phyloP scores from a whole-genome alignment of 1,140 invertebrate species.

The Sarcophaga bullata region DNA sequence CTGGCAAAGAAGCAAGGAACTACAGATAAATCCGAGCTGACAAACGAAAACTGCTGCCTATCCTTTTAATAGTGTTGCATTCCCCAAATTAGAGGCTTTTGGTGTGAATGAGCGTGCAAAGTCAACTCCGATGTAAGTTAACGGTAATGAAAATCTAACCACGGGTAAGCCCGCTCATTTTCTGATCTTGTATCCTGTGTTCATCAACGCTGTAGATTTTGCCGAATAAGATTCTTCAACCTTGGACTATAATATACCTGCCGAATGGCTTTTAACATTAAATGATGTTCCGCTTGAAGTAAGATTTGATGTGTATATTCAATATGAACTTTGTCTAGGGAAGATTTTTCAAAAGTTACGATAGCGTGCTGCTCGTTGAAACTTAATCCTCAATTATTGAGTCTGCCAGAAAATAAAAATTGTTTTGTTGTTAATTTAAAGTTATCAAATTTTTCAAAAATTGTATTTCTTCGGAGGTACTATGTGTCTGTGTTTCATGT shows the following conservation, averaged over 20 bases:
- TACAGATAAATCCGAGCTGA: too few relatives aligned
- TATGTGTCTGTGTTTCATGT: not conserved
- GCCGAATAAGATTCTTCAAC: too few relatives aligned
- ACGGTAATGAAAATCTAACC: conserved; percentile 44
- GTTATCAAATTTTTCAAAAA: conserved; percentile 4
- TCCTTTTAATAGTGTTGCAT: not conserved
- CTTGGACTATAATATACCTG: too few relatives aligned
- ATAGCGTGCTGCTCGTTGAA: too few relatives aligned
- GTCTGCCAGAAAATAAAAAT: not conserved
- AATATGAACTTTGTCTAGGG: too few relatives aligned
- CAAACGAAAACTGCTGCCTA: conserved; percentile 13
- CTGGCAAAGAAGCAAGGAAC: too few relatives aligned
- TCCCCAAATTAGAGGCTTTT: not conserved
- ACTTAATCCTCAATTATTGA: too few relatives aligned
- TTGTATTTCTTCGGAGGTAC: not conserved
- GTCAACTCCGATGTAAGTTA: conserved; percentile 48
- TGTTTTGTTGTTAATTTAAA: not conserved
- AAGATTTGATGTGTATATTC: too few relatives aligned
- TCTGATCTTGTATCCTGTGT: not conserved
- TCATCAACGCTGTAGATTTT: not conserved
- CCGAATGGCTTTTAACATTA: too few relatives aligned
- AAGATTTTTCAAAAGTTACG: too few relatives aligned
- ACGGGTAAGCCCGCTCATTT: conserved; percentile 44
- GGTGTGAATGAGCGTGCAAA: conserved; percentile 45
- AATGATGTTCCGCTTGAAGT: too few relatives aligned